phyloP scores from a whole-genome alignment of 2,113 vertebrate species.

The Triplophysa tibetana region DNA sequence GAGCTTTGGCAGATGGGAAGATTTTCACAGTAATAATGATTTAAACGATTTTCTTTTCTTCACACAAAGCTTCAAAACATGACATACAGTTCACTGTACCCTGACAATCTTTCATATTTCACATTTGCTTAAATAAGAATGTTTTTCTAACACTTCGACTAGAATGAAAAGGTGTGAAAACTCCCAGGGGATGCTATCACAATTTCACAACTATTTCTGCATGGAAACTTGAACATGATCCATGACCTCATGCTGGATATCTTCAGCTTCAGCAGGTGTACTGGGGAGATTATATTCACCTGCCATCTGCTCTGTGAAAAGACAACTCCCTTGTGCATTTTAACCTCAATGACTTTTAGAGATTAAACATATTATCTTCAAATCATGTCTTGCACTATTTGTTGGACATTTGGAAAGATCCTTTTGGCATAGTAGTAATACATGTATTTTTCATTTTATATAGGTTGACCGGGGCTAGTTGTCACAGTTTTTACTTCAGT shows the following conservation, averaged over 20 bases:
- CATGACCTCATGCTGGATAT: conserved; percentile 27
- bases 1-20: too few relatives aligned
- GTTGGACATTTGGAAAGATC: too few relatives aligned
- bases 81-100: neutral
- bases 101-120: neutral
- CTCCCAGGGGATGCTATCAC: neutral
- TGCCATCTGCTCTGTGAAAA: conserved; percentile 29
- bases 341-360: neutral
- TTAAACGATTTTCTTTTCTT: too few relatives aligned
- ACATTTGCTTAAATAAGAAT: neutral
- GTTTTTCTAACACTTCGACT: neutral
- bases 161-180: neutral
- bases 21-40: too few relatives aligned
- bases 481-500: too few relatives aligned
- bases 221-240: conserved; percentile 22
- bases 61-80: neutral
- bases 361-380: neutral
- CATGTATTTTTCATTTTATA: too few relatives aligned
- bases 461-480: too few relatives aligned
- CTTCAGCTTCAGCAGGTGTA: conserved; percentile 28
- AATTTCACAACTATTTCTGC: conserved; percentile 25
- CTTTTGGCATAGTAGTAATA: too few relatives aligned
- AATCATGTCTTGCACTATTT: neutral
- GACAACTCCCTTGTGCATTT: neutral
- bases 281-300: conserved; percentile 19